phyloP scores from a whole-genome alignment of 2,888 invertebrate genomes.

The Anodontia alba region DNA sequence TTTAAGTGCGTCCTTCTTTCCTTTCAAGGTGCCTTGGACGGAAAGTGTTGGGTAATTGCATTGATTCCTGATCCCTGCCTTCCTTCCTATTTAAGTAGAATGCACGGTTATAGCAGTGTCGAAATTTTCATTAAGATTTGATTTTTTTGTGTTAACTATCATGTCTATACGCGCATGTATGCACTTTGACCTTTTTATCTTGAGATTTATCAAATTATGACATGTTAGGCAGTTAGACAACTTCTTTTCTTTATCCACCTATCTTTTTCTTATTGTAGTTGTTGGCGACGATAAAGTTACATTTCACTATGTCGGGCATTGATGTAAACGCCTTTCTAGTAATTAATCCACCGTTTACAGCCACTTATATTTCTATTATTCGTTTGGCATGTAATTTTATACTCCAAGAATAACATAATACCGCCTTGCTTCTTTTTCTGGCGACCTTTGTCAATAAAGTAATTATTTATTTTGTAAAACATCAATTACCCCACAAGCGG shows the following conservation, averaged over 20 bases:
- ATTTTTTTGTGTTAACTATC: too few relatives aligned
- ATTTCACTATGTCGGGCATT: not conserved
- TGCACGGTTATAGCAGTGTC: too few relatives aligned
- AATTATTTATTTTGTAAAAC: constrained; percentile 17
- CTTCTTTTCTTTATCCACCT: not conserved
- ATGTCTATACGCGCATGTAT: too few relatives aligned
- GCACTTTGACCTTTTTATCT: too few relatives aligned
- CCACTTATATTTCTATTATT: not conserved
- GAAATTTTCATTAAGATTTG: too few relatives aligned
- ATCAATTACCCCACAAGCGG: constrained; percentile 6
- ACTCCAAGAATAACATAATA: not conserved
- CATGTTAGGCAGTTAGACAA: not conserved
- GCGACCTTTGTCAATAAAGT: constrained; percentile 10
- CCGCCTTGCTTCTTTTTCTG: not conserved
- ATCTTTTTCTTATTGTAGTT: not conserved
- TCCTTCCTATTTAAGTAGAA: too few relatives aligned
- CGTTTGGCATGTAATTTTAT: not conserved
- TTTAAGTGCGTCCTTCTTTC: too few relatives aligned
- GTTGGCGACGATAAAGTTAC: not conserved
- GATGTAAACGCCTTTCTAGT: not conserved
- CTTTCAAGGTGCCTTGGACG: too few relatives aligned
- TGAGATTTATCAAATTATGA: constrained; percentile 1
- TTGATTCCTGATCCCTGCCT: too few relatives aligned
- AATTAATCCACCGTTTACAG: constrained; percentile 7
- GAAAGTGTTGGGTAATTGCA: too few relatives aligned